Conservation (phyloP, 2,113 vertebrate species). For the Calonectris borealis region DNA sequence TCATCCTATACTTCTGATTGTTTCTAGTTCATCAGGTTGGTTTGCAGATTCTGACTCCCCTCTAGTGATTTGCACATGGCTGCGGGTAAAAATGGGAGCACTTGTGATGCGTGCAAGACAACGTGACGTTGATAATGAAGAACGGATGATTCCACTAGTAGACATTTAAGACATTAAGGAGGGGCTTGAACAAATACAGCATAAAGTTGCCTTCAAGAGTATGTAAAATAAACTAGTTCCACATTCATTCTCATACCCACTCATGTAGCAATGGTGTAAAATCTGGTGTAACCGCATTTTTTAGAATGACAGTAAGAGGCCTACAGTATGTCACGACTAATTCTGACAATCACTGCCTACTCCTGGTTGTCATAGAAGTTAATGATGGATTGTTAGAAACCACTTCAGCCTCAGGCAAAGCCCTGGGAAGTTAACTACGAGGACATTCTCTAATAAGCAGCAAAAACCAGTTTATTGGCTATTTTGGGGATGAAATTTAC, state of each 20-base stretch:
- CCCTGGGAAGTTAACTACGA: conserved; percentile 57
- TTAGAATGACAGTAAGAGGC: conserved; percentile 48
- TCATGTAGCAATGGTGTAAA: not conserved
- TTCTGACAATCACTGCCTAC: conserved; percentile 46
- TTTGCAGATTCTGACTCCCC: not conserved
- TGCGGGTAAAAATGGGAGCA: not conserved
- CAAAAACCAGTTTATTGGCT: conserved; percentile 19
- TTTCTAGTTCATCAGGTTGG: not conserved
- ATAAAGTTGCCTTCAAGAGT: not conserved
- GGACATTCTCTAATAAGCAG: conserved; percentile 49
- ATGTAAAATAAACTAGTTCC: not conserved
- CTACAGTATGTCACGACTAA: conserved; percentile 38
- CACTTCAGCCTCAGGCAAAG: conserved; percentile 56
- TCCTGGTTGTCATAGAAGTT: conserved; percentile 52
- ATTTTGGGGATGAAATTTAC: conserved; percentile 54
- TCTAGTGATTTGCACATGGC: not conserved
- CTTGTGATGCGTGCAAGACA: not conserved
- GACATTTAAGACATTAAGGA: not conserved
- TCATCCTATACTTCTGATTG: not conserved
- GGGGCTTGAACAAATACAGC: not conserved
- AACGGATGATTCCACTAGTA: not conserved
- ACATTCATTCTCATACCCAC: not conserved
- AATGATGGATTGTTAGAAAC: conserved; percentile 61
- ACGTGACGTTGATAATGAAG: not conserved
- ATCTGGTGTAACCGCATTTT: not conserved